A percentile compares a stretch with the other conserved stretches of the same genome.
Conservation (phyloP, 2,113 vertebrate genomes). For the Fregata magnificens region DNA sequence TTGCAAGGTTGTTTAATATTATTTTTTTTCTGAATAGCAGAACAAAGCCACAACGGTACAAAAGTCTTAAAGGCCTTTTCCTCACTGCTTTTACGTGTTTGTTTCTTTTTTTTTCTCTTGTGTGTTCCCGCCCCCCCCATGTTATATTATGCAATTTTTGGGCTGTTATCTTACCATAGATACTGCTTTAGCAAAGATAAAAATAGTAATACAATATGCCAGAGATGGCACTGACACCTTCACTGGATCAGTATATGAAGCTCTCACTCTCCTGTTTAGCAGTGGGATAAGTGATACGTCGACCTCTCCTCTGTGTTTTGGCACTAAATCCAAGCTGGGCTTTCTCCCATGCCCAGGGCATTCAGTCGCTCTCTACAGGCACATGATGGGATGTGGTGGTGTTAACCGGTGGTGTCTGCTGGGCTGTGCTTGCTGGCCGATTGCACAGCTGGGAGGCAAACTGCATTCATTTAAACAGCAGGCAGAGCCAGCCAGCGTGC, state of each 20-base stretch:
- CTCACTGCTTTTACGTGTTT: neutral
- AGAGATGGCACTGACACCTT: neutral
- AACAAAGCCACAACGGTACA: neutral
- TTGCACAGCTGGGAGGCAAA: neutral
- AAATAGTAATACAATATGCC: neutral
- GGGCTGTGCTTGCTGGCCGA: accelerated
- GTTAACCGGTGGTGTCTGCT: neutral
- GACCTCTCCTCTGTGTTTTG: neutral
- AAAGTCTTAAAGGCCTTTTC: neutral
- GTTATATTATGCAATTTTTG: neutral
- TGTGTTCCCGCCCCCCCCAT: accelerated
- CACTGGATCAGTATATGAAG: accelerated
- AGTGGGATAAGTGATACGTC: accelerated
- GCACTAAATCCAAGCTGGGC: neutral
- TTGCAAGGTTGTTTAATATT: neutral
- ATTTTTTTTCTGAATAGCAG: neutral
- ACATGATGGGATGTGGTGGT: accelerated
- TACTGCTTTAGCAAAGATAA: neutral
- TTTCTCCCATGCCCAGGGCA: neutral
- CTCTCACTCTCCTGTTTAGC: neutral
- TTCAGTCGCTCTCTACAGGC: accelerated
- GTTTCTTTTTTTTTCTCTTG: neutral
- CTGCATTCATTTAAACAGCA: neutral
- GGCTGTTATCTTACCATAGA: neutral
- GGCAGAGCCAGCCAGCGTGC: neutral